Conservation (phyloP, 2,113 vertebrate genomes). For the Oncorhynchus keta region DNA sequence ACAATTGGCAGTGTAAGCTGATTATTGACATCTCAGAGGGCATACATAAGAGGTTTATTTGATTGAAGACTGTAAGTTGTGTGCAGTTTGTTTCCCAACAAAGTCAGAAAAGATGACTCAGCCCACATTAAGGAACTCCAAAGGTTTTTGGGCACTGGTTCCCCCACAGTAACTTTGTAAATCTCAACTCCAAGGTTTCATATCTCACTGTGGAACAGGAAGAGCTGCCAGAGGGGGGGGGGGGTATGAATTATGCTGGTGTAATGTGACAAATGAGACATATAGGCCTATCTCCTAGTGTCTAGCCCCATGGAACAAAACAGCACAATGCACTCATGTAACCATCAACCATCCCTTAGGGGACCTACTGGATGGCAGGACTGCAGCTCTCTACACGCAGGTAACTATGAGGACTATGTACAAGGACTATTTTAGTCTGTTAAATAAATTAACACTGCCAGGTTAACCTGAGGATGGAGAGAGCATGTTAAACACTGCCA, state of each 20-base stretch:
- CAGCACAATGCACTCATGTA: too few relatives aligned
- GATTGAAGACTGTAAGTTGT: not conserved
- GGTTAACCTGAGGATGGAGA: not conserved
- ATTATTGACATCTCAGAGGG: too few relatives aligned
- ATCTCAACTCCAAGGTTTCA: not conserved
- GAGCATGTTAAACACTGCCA: not conserved
- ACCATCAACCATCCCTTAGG: too few relatives aligned
- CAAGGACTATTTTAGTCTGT: not conserved
- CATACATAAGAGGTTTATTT: not conserved
- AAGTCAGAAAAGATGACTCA: not conserved
- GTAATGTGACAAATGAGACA: not conserved
- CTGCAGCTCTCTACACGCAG: not conserved
- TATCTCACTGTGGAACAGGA: not conserved
- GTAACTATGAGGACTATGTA: not conserved
- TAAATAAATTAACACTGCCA: not conserved
- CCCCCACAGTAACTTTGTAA: not conserved
- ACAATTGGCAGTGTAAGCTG: too few relatives aligned
- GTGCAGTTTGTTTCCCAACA: not conserved
- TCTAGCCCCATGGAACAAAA: too few relatives aligned
- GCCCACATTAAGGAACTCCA: not conserved
- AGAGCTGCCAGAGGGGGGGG: not conserved
- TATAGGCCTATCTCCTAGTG: not conserved
- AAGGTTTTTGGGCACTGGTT: not conserved
- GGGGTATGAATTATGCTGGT: too few relatives aligned
- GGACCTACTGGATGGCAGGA: too few relatives aligned